Conservation (phyloP, 2,888 invertebrate species). For the Salpingus planirostris region DNA sequence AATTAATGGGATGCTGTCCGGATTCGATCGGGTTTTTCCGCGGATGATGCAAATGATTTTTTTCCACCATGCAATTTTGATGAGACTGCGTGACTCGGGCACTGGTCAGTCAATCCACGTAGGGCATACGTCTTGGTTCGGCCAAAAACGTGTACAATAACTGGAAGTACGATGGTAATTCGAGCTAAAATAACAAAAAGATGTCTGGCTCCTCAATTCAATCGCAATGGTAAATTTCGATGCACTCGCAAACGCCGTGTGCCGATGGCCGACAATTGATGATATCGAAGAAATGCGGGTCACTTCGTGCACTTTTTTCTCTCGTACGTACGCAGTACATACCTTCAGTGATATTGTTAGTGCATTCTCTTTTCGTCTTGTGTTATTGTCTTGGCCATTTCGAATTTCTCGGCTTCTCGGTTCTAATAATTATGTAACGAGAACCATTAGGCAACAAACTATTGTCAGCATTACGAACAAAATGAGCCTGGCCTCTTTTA, state of each 20-base stretch:
- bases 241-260: no score
- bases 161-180: slow-evolving; percentile 25
- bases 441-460: no score
- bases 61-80: slow-evolving; percentile 2
- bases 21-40: slow-evolving; percentile 10
- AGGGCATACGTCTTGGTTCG: slow-evolving; percentile 18
- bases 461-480: no score
- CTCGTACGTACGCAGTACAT: no score
- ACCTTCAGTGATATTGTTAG: no score
- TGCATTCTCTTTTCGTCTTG: no score
- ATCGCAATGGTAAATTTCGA: slow-evolving; percentile 22
- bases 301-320: slow-evolving; percentile 8
- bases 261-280: slow-evolving; percentile 12
- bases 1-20: no score
- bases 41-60: slow-evolving; percentile 7
- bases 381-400: no score
- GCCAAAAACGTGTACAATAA: slow-evolving; percentile 23
- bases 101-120: slow-evolving; percentile 22
- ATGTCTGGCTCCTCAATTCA: slow-evolving; percentile 27
- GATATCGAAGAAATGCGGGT: slow-evolving; percentile 14
- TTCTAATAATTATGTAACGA: no score
- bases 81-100: slow-evolving; percentile 2
- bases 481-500: no score
- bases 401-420: no score
- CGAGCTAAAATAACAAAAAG: slow-evolving; percentile 23